Conservation (phyloP, 2,888 invertebrate genomes). For the Coenonympha arcania region DNA sequence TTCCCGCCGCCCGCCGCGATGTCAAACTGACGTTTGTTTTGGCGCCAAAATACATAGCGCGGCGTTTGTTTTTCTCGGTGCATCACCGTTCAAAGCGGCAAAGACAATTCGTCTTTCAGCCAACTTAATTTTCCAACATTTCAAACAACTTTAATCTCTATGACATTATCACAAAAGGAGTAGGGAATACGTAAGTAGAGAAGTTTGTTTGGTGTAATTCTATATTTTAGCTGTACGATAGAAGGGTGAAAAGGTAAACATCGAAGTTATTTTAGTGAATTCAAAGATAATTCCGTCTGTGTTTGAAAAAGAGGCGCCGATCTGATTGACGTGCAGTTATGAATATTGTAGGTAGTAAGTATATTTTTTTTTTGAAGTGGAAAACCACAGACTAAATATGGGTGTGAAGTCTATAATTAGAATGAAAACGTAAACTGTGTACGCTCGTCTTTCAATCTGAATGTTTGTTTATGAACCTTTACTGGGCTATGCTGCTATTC, state of each 20-base stretch:
- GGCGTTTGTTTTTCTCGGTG: conserved; percentile 71
- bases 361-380: conserved; percentile 37
- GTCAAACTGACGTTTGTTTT: conserved; percentile 74
- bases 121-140: conserved; percentile 27
- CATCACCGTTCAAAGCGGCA: conserved; percentile 53
- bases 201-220: conserved; percentile 58
- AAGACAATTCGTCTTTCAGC: conserved; percentile 39
- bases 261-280: conserved; percentile 69
- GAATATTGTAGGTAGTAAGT: conserved; percentile 32
- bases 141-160: conserved; percentile 41
- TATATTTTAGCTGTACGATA: conserved; percentile 69
- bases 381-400: conserved; percentile 33
- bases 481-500: conserved; percentile 3
- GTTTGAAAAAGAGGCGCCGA: conserved; percentile 67
- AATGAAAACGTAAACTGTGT: conserved; percentile 20
- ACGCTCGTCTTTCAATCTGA: conserved; percentile 13
- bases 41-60: conserved; percentile 74
- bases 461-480: conserved; percentile 7
- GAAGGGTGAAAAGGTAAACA: conserved; percentile 74
- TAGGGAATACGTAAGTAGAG: conserved; percentile 7
- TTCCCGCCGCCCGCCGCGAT: conserved; percentile 72
- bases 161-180: conserved; percentile 24
- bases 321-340: conserved; percentile 62
- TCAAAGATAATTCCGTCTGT: conserved; percentile 56
- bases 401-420: conserved; percentile 23